Conservation (phyloP, 2,113 vertebrate species). For the Trichechus manatus region DNA sequence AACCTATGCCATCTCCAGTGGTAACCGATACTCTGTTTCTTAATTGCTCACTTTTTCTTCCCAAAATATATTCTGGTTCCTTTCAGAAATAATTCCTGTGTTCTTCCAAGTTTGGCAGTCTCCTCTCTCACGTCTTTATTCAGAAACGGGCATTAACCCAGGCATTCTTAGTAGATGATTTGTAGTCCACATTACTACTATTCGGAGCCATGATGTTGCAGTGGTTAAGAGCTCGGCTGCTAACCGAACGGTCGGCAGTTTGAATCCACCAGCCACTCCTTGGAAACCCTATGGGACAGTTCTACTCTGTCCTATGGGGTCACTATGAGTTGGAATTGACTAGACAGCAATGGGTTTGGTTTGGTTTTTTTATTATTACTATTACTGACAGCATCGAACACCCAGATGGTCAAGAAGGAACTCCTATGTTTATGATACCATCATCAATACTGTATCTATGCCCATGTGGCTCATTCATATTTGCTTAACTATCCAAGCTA, state of each 20-base stretch:
- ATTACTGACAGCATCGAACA: not conserved
- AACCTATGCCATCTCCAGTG: not conserved
- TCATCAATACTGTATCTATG: not conserved
- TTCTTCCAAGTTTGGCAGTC: not conserved
- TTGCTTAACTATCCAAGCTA: not conserved
- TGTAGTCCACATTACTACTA: not conserved
- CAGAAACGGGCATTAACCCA: slow-evolving; percentile 41
- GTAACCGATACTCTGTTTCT: not conserved
- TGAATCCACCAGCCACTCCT: too few species aligned
- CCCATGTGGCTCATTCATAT: not conserved
- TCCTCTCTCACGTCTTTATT: slow-evolving; percentile 5
- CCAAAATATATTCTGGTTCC: not conserved
- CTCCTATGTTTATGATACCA: not conserved
- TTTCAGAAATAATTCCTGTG: slow-evolving; percentile 7
- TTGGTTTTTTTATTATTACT: too few species aligned
- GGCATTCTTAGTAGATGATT: slow-evolving; percentile 64
- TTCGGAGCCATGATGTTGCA: too few species aligned
- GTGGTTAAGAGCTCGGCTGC: too few species aligned
- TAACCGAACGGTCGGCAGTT: too few species aligned
- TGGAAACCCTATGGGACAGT: too few species aligned
- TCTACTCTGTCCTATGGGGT: too few species aligned
- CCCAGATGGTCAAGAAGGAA: not conserved
- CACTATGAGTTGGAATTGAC: too few species aligned
- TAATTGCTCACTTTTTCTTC: not conserved
- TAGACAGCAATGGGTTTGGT: too few species aligned